Evolutionary conservation across 2,113 vertebrate genomes (phyloP).

Genomic region (Zapornia atra): DNA sequence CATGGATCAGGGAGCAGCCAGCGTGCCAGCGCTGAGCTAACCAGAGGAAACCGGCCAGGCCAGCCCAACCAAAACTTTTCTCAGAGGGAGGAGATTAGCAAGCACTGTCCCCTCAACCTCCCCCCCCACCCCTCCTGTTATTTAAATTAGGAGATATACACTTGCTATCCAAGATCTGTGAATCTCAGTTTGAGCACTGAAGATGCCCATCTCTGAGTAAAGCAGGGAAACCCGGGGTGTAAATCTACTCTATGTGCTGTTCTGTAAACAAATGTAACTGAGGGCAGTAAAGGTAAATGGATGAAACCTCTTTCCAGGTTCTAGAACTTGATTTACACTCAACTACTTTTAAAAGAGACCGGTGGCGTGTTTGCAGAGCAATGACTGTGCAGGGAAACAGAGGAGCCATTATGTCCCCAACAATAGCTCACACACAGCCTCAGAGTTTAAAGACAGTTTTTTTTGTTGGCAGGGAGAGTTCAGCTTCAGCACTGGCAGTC

Average conservation of each 20-base stretch:
- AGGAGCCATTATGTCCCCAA: slow-evolving; percentile 52
- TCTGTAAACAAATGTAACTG: not conserved
- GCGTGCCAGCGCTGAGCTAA: not conserved
- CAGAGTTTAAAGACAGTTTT: slow-evolving; percentile 52
- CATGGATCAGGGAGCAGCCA: not conserved
- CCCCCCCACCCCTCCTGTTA: not conserved
- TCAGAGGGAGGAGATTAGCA: not conserved
- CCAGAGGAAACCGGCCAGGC: not conserved
- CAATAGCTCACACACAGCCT: slow-evolving; percentile 66
- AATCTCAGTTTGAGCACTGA: not conserved
- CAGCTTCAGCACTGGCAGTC: slow-evolving; percentile 58
- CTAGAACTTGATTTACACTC: slow-evolving; percentile 39
- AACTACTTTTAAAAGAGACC: slow-evolving; percentile 23
- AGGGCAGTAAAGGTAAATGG: slow-evolving; percentile 2
- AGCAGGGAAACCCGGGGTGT: not conserved
- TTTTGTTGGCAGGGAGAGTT: slow-evolving; percentile 49
- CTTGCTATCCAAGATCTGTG: not conserved
- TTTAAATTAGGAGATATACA: not conserved
- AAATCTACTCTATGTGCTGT: not conserved
- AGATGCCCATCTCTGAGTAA: not conserved
- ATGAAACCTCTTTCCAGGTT: slow-evolving; percentile 26
- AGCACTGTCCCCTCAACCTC: not conserved
- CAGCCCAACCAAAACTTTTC: not conserved
- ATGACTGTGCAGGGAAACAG: slow-evolving; percentile 49
- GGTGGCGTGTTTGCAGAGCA: slow-evolving; percentile 26